These are phyloP conservation scores for Sepiola atlantica DNA, from an alignment of 2,888 invertebrate species.

Conservation along the genomic window DNA sequence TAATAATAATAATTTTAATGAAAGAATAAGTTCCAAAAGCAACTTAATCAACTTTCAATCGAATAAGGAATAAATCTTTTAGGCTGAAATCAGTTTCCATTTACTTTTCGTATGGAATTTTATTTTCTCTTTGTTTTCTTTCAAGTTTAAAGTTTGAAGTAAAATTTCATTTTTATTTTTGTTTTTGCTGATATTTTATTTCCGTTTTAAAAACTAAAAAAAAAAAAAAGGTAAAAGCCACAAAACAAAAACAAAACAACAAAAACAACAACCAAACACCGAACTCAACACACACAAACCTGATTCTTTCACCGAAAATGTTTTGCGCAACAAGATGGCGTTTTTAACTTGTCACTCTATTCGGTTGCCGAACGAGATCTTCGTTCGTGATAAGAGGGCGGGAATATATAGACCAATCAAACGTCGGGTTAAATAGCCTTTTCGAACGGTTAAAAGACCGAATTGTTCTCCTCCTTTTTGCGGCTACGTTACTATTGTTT, in stretches of 20 bases:
- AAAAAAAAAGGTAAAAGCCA: not conserved
- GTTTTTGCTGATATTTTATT: not conserved
- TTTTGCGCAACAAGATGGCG: not conserved
- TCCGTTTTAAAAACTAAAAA: not conserved
- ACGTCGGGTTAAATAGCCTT: not conserved
- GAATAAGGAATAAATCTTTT: not conserved
- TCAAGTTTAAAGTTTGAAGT: not conserved
- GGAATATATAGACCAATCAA: not conserved
- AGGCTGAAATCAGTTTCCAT: not conserved
- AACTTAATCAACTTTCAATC: not conserved
- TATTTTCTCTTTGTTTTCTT: not conserved
- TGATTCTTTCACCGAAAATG: not conserved
- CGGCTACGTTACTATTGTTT: not conserved
- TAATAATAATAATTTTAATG: not conserved
- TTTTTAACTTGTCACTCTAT: not conserved
- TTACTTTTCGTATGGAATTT: not conserved
- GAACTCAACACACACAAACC: not conserved
- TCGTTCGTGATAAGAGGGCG: not conserved
- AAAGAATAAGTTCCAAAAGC: no score
- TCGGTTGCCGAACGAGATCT: not conserved
- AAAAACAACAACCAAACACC: not conserved
- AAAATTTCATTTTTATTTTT: not conserved
- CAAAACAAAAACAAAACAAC: no score
- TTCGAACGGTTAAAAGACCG: not conserved
- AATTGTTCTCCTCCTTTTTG: not conserved